Percentiles rank a stretch among this genome's conserved stretches.
Conservation (phyloP, 2,113 vertebrate genomes). For the Cromileptes altivelis region DNA sequence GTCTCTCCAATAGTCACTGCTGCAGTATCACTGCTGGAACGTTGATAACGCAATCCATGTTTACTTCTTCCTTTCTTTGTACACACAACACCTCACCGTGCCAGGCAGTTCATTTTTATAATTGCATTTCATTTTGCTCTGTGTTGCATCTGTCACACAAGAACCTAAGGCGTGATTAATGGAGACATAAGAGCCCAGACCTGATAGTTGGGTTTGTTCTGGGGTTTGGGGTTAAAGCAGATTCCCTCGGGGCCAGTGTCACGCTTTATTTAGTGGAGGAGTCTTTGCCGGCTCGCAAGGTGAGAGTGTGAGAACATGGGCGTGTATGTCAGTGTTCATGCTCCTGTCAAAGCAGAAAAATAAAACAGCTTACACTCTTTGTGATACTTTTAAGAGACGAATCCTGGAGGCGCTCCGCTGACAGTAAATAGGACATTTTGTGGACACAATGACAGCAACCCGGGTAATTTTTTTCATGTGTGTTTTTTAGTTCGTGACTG, state of each 20-base stretch:
- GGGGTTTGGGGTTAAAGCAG: conserved; percentile 49
- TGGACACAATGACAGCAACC: conserved; percentile 47
- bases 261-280: conserved; percentile 49
- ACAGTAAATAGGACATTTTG: conserved; percentile 45
- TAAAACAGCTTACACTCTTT: conserved; percentile 29
- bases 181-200: conserved; percentile 31
- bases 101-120: background rate
- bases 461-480: background rate
- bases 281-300: conserved; percentile 38
- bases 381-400: conserved; percentile 25
- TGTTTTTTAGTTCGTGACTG: conserved; percentile 27
- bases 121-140: conserved; percentile 4
- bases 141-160: conserved; percentile 6
- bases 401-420: conserved; percentile 21
- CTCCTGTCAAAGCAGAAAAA: conserved; percentile 36
- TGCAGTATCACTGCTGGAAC: conserved; percentile 27
- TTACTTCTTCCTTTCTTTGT: conserved; percentile 6
- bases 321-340: conserved; percentile 44
- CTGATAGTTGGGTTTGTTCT: conserved; percentile 62
- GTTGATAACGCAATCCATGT: conserved; percentile 49
- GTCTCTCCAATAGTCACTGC: conserved; percentile 52
- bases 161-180: conserved; percentile 38
- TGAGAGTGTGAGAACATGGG: conserved; percentile 40
- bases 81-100: background rate
- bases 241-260: conserved; percentile 47